Evolutionary conservation across 1,140 invertebrate species (phyloP).

Genomic region (Ladona fulva): DNA sequence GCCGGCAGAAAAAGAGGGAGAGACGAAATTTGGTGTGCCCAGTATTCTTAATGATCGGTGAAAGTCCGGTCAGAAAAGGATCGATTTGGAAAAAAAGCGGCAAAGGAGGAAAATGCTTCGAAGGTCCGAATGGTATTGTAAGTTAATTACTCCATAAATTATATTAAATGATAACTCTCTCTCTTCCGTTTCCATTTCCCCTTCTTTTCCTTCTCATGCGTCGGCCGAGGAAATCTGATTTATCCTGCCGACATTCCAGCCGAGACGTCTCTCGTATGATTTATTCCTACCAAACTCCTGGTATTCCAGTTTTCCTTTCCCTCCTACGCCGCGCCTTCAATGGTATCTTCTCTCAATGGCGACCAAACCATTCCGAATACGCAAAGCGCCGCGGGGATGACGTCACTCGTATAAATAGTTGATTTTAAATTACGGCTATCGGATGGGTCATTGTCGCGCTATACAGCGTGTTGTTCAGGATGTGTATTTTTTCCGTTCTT

Average conservation of each 20-base stretch:
- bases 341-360: not conserved
- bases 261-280: not conserved
- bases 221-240: not conserved
- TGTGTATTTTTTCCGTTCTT: too few species aligned
- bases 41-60: too few species aligned
- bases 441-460: too few species aligned
- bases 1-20: too few species aligned
- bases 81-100: too few species aligned
- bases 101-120: too few species aligned
- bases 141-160: slow-evolving; percentile 4
- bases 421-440: too few species aligned
- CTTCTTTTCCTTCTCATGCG: not conserved
- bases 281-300: not conserved
- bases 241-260: not conserved
- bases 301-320: not conserved
- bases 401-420: too few species aligned
- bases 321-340: not conserved
- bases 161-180: not conserved
- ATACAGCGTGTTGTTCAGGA: too few species aligned
- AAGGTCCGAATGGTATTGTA: not conserved
- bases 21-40: too few species aligned
- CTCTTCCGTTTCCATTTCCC: not conserved
- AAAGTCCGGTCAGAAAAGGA: too few species aligned
- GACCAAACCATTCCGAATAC: not conserved
- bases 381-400: too few species aligned